phyloP scores from a whole-genome alignment of 2,888 invertebrate species.

The Amiota minor region DNA sequence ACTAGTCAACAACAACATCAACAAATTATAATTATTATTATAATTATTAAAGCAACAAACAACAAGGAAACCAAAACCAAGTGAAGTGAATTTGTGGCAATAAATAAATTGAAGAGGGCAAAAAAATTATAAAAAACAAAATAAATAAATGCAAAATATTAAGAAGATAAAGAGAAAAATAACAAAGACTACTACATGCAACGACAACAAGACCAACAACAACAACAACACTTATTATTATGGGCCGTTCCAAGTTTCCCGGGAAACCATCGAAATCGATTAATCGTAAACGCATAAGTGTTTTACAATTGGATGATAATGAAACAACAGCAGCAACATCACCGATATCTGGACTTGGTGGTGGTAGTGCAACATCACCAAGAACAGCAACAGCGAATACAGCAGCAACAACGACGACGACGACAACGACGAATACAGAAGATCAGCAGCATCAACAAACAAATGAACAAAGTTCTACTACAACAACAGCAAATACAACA shows the following conservation, averaged over 20 bases:
- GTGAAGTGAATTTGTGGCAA: neutral
- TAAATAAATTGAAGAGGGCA: constrained; percentile 32
- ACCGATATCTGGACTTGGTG: constrained; percentile 41
- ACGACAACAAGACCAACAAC: constrained; percentile 2
- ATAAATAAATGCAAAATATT: constrained; percentile 9
- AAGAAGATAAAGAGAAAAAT: neutral
- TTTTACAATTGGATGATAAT: constrained; percentile 74
- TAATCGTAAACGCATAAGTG: constrained; percentile 88
- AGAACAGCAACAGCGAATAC: constrained; percentile 46
- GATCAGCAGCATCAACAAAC: constrained; percentile 38
- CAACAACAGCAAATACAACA: constrained; percentile 21
- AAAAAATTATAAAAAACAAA: neutral
- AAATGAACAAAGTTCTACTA: constrained; percentile 45
- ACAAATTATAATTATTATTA: neutral
- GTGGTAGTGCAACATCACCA: too few species aligned
- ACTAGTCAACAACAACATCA: constrained; percentile 4
- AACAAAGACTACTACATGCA: constrained; percentile 32
- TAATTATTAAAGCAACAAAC: constrained; percentile 8
- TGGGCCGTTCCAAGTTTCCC: constrained; percentile 79
- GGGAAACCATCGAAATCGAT: constrained; percentile 91
- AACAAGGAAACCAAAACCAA: neutral
- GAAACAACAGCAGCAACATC: constrained; percentile 46
- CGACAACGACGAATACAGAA: constrained; percentile 11
- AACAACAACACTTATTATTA: constrained; percentile 48
- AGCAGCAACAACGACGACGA: constrained; percentile 38